Conservation (phyloP, 2,888 invertebrate species). For the Mimumesa dahlbomi region DNA sequence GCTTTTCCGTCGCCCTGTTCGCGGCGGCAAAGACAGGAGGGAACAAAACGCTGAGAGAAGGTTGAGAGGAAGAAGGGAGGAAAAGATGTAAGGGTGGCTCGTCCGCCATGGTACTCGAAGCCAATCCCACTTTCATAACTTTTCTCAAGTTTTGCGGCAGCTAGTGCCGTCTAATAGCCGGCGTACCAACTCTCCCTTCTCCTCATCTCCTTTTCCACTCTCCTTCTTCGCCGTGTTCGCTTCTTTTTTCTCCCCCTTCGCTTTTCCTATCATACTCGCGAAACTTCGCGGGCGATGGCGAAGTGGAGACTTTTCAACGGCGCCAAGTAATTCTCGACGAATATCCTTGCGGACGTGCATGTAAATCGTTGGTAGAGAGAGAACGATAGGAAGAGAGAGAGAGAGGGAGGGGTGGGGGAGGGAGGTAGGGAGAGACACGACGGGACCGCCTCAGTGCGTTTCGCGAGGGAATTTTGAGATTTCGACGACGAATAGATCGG, state of each 20-base stretch:
- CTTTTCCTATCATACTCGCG: conserved; percentile 48
- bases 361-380: conserved; percentile 38
- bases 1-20: conserved; percentile 23
- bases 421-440: too few relatives aligned
- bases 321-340: conserved; percentile 54
- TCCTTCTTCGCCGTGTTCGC: conserved; percentile 23
- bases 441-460: conserved; percentile 14
- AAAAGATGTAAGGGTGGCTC: conserved; percentile 36
- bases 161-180: conserved; percentile 73
- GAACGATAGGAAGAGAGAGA: conserved; percentile 18
- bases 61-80: neutral
- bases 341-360: conserved; percentile 45
- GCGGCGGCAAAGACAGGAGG: conserved; percentile 30
- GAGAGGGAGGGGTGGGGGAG: too few relatives aligned
- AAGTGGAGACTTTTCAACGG: conserved; percentile 43
- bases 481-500: conserved; percentile 28
- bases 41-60: conserved; percentile 13
- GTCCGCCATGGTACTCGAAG: conserved; percentile 62
- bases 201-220: conserved; percentile 34
- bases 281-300: conserved; percentile 46
- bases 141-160: conserved; percentile 72
- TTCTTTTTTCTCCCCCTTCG: conserved; percentile 36
- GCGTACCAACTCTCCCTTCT: conserved; percentile 12
- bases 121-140: conserved; percentile 77
- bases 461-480: conserved; percentile 31